A percentile compares a stretch with the other conserved stretches of the same genome.
These are phyloP conservation scores for Mesopsocus fuscifrons DNA, from an alignment of 2,888 invertebrate species.

Conservation along the genomic window DNA sequence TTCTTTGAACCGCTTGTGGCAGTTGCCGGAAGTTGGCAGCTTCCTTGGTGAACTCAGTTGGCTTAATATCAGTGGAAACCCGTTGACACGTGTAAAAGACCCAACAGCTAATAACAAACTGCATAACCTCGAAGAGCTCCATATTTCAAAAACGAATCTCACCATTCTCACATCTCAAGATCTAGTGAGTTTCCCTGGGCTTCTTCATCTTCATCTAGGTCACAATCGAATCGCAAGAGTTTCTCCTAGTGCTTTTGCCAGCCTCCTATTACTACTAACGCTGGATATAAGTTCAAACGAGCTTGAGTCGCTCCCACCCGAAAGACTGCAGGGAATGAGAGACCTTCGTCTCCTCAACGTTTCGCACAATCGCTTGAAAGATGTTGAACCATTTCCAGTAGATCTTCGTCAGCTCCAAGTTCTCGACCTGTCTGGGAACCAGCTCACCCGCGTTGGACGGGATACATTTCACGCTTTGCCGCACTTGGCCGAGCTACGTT, in stretches of 20 bases:
- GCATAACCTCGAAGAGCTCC: constrained; percentile 42
- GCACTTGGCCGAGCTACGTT: constrained; percentile 53
- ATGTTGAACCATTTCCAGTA: constrained; percentile 59
- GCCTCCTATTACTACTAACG: constrained; percentile 51
- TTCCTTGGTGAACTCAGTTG: constrained; percentile 51
- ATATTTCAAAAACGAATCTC: constrained; percentile 60
- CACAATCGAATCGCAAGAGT: constrained; percentile 57
- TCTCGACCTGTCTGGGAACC: constrained; percentile 67
- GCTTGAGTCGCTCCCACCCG: constrained; percentile 63
- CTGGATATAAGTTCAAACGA: constrained; percentile 69
- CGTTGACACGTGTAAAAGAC: constrained; percentile 53
- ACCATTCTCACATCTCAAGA: constrained; percentile 68
- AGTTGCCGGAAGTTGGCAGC: constrained; percentile 60
- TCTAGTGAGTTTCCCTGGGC: constrained; percentile 61
- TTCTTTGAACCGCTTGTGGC: constrained; percentile 56
- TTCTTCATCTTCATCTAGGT: constrained; percentile 52
- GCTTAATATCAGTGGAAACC: constrained; percentile 69
- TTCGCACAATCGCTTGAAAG: constrained; percentile 63
- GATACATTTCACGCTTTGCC: constrained; percentile 58
- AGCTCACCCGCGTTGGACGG: constrained; percentile 54
- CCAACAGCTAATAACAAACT: constrained; percentile 14
- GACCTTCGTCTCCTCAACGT: constrained; percentile 57
- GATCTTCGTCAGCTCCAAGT: constrained; percentile 60
- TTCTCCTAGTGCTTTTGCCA: constrained; percentile 68
- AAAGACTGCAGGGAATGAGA: constrained; percentile 59